A percentile compares a stretch with the other conserved stretches of the same genome.
phyloP scores from a whole-genome alignment of 1,140 invertebrate species.

The Zaprionus taronus region DNA sequence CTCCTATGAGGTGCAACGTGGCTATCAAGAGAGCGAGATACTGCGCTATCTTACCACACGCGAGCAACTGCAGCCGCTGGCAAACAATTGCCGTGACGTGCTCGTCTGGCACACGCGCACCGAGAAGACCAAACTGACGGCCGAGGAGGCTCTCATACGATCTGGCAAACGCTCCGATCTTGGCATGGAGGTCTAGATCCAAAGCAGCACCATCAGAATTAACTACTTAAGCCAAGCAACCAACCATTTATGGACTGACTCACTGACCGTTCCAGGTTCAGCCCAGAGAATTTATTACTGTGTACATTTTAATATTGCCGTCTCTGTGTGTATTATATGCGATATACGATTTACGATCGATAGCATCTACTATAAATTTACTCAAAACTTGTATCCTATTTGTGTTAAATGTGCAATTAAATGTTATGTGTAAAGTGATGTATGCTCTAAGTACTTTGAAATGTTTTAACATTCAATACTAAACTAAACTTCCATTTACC shows the following conservation, averaged over 20 bases:
- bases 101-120: conserved; percentile 99
- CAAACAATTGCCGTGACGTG: conserved; percentile 95
- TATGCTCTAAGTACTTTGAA: conserved; percentile 22
- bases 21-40: conserved; percentile 97
- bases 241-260: not conserved
- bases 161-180: conserved; percentile 86
- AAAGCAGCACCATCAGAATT: not conserved
- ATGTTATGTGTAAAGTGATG: conserved; percentile 27
- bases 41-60: conserved; percentile 91
- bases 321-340: conserved; percentile 12
- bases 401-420: conserved; percentile 44
- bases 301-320: conserved; percentile 18
- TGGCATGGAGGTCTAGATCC: conserved; percentile 90
- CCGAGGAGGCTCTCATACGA: conserved; percentile 86
- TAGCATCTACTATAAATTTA: not conserved
- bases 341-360: not conserved
- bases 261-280: not conserved
- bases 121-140: conserved; percentile 90
- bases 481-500: conserved; percentile 2
- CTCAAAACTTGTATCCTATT: conserved; percentile 20
- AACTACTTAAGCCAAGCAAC: conserved; percentile 14
- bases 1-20: conserved; percentile 90
- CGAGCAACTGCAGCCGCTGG: conserved; percentile 94
- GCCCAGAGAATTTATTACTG: conserved; percentile 24
- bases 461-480: not conserved